phyloP scores from a whole-genome alignment of 1,140 invertebrate genomes.

The Diploscapter pachys region DNA sequence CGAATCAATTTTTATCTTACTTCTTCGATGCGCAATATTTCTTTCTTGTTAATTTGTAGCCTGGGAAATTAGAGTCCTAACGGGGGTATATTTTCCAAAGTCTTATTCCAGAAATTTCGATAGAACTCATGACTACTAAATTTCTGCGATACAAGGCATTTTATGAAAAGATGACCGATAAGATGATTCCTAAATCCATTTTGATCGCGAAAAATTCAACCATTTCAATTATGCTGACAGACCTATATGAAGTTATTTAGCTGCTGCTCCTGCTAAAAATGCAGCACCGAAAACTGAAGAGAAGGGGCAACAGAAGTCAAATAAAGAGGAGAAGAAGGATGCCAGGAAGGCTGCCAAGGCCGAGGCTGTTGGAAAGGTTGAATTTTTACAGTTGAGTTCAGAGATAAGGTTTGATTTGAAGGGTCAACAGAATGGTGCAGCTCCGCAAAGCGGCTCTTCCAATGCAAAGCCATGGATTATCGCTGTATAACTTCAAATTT shows the following conservation, averaged over 20 bases:
- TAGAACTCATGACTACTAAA: too few relatives aligned
- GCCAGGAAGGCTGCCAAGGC: conserved; percentile 25
- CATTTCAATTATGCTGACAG: background rate
- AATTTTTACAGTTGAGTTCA: background rate
- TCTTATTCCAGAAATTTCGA: too few relatives aligned
- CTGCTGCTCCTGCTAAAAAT: conserved; percentile 3
- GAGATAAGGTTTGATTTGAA: background rate
- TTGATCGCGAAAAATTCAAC: background rate
- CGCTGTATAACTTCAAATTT: background rate
- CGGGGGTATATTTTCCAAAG: background rate
- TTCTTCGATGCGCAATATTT: background rate
- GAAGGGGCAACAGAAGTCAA: too few relatives aligned
- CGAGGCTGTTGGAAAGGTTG: conserved; percentile 19
- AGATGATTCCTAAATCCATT: background rate
- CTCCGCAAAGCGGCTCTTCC: background rate
- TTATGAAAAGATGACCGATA: background rate
- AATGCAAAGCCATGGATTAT: conserved; percentile 3
- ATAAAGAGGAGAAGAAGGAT: conserved; percentile 29
- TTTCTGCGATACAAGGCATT: background rate
- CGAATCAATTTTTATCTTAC: too few relatives aligned
- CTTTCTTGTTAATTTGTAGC: background rate
- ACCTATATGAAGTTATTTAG: background rate
- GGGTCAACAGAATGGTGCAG: background rate
- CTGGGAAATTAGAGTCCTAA: conserved; percentile 2
- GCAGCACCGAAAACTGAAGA: background rate